Evolutionary conservation across 2,888 invertebrate genomes (phyloP).

Genomic region (Eristalinus sepulchralis): DNA sequence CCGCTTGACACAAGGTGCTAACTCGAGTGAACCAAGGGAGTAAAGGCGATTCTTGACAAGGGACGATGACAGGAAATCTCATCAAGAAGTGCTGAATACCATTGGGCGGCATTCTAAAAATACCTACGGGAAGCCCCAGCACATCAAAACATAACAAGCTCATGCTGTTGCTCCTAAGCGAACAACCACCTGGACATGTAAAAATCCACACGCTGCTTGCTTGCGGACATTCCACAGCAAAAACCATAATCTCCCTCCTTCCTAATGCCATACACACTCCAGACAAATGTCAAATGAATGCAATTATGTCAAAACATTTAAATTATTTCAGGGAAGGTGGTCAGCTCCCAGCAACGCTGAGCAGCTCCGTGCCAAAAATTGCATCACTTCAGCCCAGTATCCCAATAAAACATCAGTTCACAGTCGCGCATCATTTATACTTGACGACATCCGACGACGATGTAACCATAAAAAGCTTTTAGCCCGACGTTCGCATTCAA

Average conservation of each 20-base stretch:
- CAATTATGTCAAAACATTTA: constrained; percentile 19
- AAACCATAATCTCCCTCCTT: background rate
- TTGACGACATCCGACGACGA: constrained; percentile 48
- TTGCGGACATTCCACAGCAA: background rate
- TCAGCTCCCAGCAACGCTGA: background rate
- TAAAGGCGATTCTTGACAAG: too few species aligned
- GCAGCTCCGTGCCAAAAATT: background rate
- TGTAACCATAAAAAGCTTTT: constrained; percentile 67
- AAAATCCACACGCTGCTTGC: too few species aligned
- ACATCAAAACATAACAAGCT: too few species aligned
- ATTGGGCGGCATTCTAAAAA: too few species aligned
- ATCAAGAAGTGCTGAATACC: too few species aligned
- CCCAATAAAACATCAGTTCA: constrained; percentile 24
- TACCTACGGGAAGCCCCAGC: too few species aligned
- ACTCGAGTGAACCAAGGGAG: too few species aligned
- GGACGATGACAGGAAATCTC: too few species aligned
- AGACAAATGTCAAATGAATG: constrained; percentile 24
- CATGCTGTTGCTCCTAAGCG: background rate
- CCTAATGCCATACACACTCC: background rate
- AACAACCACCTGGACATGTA: background rate
- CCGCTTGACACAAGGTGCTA: too few species aligned
- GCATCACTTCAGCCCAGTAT: constrained; percentile 8
- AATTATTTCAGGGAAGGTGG: background rate
- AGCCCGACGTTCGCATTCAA: constrained; percentile 42
- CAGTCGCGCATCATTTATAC: constrained; percentile 39